Conservation (phyloP, 1,140 invertebrate genomes). For the Anastrepha ludens region DNA sequence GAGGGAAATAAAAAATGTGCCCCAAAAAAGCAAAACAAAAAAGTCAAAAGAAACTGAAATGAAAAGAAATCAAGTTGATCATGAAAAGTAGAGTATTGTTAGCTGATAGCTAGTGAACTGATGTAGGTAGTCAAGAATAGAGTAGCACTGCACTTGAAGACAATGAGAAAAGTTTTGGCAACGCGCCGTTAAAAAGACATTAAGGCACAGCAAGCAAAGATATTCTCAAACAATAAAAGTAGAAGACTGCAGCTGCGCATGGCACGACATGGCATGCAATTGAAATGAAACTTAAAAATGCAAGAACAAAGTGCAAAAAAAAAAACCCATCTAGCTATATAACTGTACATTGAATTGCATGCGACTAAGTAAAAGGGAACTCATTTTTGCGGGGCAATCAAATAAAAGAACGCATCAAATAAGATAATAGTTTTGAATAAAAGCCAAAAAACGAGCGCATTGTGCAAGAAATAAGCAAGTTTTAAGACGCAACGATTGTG, state of each 20-base stretch:
- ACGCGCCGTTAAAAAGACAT: slow-evolving; percentile 9
- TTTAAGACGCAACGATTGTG: background rate
- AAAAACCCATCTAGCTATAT: background rate
- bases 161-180: slow-evolving; percentile 42
- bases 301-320: background rate
- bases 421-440: background rate
- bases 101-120: background rate
- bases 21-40: background rate
- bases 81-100: slow-evolving; percentile 3
- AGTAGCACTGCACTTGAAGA: slow-evolving; percentile 4
- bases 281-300: background rate
- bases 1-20: slow-evolving; percentile 19
- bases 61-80: slow-evolving; percentile 6
- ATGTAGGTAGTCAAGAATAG: slow-evolving; percentile 19
- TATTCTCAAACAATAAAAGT: background rate
- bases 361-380: background rate
- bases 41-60: background rate
- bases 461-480: background rate
- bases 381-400: slow-evolving; percentile 9
- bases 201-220: slow-evolving; percentile 14
- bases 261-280: slow-evolving; percentile 17
- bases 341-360: background rate
- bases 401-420: slow-evolving; percentile 13
- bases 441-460: background rate
- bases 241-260: slow-evolving; percentile 2